phyloP scores from a whole-genome alignment of 2,888 invertebrate species.

The Shargacucullia verbasci region DNA sequence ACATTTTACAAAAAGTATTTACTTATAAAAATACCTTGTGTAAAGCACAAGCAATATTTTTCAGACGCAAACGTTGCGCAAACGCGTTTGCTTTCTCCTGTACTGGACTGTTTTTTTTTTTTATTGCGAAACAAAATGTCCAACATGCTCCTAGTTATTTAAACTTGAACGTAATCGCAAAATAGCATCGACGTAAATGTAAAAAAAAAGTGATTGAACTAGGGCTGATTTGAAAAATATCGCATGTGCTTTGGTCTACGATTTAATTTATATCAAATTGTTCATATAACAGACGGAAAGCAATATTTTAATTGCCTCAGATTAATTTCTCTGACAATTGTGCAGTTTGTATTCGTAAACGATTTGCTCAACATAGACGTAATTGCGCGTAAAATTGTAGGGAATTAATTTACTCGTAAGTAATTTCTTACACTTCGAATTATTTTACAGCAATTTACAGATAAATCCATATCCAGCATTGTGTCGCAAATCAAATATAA shows the following conservation, averaged over 20 bases:
- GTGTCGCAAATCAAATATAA: conserved; percentile 39
- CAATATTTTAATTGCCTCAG: conserved; percentile 31
- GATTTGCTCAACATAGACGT: conserved; percentile 46
- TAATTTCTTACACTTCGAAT: conserved; percentile 14
- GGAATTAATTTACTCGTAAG: not conserved
- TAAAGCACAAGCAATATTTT: too few species aligned
- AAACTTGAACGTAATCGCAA: too few species aligned
- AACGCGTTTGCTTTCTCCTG: too few species aligned
- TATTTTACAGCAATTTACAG: conserved; percentile 29
- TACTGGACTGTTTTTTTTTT: too few species aligned
- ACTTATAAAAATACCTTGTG: too few species aligned
- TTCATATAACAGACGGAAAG: not conserved
- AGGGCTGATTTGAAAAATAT: too few species aligned
- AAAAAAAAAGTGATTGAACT: too few species aligned
- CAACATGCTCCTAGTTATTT: too few species aligned
- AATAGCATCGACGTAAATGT: too few species aligned
- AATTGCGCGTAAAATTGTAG: conserved; percentile 28
- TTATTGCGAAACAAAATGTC: too few species aligned
- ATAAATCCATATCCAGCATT: conserved; percentile 29
- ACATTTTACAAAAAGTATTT: not conserved
- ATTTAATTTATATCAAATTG: conserved; percentile 1
- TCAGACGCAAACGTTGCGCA: too few species aligned
- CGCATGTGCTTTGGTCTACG: conserved; percentile 13
- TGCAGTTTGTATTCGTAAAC: conserved; percentile 39
- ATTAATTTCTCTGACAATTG: conserved; percentile 37